phyloP scores from a whole-genome alignment of 2,797 vertebrate genomes.

The Coilia nasus region DNA sequence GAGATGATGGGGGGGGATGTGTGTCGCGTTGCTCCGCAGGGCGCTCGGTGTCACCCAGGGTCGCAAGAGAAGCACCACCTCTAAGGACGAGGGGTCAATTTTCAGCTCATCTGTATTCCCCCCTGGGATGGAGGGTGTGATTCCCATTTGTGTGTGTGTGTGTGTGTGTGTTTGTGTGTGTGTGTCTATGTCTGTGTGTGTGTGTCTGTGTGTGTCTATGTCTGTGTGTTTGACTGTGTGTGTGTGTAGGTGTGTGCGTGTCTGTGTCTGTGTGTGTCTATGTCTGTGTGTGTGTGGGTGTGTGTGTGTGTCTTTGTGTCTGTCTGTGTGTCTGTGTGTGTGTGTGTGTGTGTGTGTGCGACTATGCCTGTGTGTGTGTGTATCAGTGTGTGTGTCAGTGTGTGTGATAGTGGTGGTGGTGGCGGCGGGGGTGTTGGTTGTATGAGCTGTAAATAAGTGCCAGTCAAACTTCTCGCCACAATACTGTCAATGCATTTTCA shows the following conservation, averaged over 20 bases:
- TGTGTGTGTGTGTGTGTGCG: too few relatives aligned
- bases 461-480: conserved; percentile 41
- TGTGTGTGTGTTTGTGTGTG: background rate
- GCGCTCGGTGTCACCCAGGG: background rate
- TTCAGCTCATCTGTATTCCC: conserved; percentile 39
- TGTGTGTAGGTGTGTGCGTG: too few relatives aligned
- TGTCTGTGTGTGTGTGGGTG: background rate
- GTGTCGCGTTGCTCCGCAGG: background rate
- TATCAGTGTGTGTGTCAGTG: too few relatives aligned
- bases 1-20: background rate
- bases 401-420: background rate
- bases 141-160: too few relatives aligned
- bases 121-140: too few relatives aligned
- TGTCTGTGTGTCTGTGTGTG: too few relatives aligned
- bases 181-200: background rate
- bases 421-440: background rate
- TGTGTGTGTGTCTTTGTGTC: too few relatives aligned
- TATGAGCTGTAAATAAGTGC: conserved; percentile 32
- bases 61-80: background rate
- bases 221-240: too few relatives aligned
- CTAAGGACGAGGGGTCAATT: background rate
- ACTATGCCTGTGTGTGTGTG: too few relatives aligned
- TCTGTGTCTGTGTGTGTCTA: too few relatives aligned
- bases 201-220: background rate
- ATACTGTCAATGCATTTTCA: conserved; percentile 52